These are phyloP conservation scores for Ornithorhynchus anatinus DNA, from an alignment of 2,113 vertebrate species.

Conservation along the genomic window DNA sequence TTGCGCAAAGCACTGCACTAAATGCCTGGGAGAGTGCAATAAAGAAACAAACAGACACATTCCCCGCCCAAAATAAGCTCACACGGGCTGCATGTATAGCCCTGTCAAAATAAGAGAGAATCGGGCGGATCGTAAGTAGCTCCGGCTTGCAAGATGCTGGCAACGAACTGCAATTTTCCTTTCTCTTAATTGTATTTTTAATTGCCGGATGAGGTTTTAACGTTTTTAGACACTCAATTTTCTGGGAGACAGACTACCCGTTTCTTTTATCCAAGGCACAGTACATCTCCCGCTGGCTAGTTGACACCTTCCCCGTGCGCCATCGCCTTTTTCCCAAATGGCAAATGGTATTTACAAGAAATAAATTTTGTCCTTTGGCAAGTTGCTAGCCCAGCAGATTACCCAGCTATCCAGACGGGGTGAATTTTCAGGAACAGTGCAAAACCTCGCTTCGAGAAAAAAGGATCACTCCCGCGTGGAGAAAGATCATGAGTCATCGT, in stretches of 20 bases:
- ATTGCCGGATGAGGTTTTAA: neutral
- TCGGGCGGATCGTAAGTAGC: too few relatives aligned
- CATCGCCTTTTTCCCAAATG: neutral
- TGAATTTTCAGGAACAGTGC: slow-evolving; percentile 31
- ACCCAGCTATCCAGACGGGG: neutral
- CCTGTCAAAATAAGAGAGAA: too few relatives aligned
- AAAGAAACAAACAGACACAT: too few relatives aligned
- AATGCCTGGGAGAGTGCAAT: too few relatives aligned
- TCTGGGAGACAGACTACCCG: neutral
- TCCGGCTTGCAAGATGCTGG: neutral
- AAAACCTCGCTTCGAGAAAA: neutral
- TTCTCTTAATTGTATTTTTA: neutral
- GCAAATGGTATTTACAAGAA: neutral
- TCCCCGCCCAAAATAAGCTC: too few relatives aligned
- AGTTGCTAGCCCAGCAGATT: neutral
- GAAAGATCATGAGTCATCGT: slow-evolving; percentile 56
- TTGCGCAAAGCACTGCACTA: too few relatives aligned
- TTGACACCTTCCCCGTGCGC: neutral
- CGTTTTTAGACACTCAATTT: neutral
- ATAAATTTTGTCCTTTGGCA: neutral
- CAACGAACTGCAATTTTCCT: neutral
- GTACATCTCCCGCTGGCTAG: neutral
- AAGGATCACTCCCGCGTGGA: slow-evolving; percentile 29
- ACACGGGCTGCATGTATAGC: too few relatives aligned
- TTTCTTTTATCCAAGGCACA: neutral